Percentiles rank a stretch among this genome's conserved stretches.
Conservation (phyloP, 2,888 invertebrate genomes). For the Punctoribates punctum region DNA sequence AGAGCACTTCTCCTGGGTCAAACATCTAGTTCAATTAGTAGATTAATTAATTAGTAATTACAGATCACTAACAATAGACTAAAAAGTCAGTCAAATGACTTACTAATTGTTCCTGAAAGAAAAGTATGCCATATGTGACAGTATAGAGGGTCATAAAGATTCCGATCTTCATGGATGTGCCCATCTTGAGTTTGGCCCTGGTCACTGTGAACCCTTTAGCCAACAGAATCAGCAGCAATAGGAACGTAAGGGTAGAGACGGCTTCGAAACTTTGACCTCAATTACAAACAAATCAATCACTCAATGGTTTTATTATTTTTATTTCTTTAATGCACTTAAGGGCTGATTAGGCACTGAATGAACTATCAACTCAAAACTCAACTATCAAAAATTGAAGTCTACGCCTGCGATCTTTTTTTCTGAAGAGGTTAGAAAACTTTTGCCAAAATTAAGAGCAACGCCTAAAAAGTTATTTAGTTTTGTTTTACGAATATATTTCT, state of each 20-base stretch:
- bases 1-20: constrained; percentile 84
- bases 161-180: constrained; percentile 70
- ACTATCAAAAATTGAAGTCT: background rate
- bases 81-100: constrained; percentile 44
- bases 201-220: constrained; percentile 90
- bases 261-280: constrained; percentile 69
- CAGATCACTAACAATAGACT: constrained; percentile 44
- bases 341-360: too few relatives aligned
- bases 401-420: too few relatives aligned
- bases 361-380: background rate
- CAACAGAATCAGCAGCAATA: constrained; percentile 72
- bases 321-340: too few relatives aligned
- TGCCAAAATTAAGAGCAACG: constrained; percentile 1
- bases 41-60: background rate
- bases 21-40: constrained; percentile 62
- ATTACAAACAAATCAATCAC: background rate
- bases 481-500: background rate
- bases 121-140: constrained; percentile 69
- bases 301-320: background rate
- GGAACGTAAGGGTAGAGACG: constrained; percentile 68
- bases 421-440: background rate
- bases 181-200: constrained; percentile 69
- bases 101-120: constrained; percentile 75
- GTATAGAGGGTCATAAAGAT: constrained; percentile 74
- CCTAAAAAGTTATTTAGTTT: constrained; percentile 11